Percentiles rank a stretch among this genome's conserved stretches.
Evolutionary conservation across 1,140 invertebrate genomes (phyloP).

Genomic region (Lasioglossum baleicum): DNA sequence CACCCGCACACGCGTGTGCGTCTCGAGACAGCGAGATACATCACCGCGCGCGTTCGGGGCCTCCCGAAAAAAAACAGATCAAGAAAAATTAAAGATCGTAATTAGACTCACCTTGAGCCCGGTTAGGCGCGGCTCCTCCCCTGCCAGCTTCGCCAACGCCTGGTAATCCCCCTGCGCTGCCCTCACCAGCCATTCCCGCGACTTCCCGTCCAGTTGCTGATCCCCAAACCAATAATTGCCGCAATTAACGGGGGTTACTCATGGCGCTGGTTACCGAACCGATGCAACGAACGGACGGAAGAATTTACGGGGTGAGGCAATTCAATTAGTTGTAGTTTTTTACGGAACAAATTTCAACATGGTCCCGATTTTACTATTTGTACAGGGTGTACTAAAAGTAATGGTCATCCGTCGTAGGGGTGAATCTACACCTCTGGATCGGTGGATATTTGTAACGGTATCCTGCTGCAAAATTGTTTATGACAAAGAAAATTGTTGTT

Average conservation of each 20-base stretch:
- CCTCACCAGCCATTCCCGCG: slow-evolving; percentile 91
- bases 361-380: too few species aligned
- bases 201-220: slow-evolving; percentile 83
- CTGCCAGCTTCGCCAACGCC: slow-evolving; percentile 88
- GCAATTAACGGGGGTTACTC: slow-evolving; percentile 53
- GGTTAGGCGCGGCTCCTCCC: slow-evolving; percentile 89
- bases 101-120: slow-evolving; percentile 85
- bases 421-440: too few species aligned
- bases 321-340: too few species aligned
- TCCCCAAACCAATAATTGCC: slow-evolving; percentile 61
- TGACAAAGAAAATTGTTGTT: too few species aligned
- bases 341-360: too few species aligned
- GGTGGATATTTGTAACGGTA: too few species aligned
- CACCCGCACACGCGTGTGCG: neutral
- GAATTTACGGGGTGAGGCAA: too few species aligned
- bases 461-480: too few species aligned
- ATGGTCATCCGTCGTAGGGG: too few species aligned
- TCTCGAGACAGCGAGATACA: neutral
- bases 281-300: neutral
- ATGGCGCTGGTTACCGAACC: slow-evolving; percentile 39
- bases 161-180: slow-evolving; percentile 92
- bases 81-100: neutral
- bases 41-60: too few species aligned
- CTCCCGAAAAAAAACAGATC: neutral
- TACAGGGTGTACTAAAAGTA: too few species aligned